These are phyloP conservation scores for Camponotus pennsylvanicus DNA, from an alignment of 1,140 invertebrate species.

Conservation along the genomic window DNA sequence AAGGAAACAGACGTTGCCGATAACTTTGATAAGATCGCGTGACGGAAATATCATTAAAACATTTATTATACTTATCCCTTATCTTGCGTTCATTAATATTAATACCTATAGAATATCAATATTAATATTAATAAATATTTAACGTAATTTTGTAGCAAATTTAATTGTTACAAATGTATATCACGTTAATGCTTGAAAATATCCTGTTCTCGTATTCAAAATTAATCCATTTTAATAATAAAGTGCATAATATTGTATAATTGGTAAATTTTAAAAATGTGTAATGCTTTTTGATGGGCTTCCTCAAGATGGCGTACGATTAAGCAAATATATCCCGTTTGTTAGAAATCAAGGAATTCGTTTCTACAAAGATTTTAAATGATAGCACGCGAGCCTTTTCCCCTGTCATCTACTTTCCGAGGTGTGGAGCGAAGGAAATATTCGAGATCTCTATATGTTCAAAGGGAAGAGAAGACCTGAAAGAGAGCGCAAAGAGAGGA, in stretches of 20 bases:
- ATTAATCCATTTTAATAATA: constrained; percentile 14
- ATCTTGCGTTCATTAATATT: background rate
- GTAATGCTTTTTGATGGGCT: background rate
- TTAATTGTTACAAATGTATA: background rate
- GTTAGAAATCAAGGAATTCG: constrained; percentile 42
- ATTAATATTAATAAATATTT: background rate
- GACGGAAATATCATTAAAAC: constrained; percentile 25
- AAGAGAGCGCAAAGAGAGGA: constrained; percentile 31
- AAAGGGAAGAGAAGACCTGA: constrained; percentile 5
- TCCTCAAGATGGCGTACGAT: constrained; percentile 26
- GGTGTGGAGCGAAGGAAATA: background rate
- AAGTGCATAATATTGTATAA: background rate
- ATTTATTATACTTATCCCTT: background rate
- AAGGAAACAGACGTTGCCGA: constrained; percentile 50
- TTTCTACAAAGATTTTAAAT: constrained; percentile 68
- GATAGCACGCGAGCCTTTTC: constrained; percentile 68
- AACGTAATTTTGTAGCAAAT: background rate
- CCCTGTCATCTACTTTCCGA: constrained; percentile 72
- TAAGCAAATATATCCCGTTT: constrained; percentile 38
- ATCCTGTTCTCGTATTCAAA: too few relatives aligned
- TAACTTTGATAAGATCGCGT: background rate
- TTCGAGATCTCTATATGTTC: constrained; percentile 54
- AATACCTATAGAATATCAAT: background rate
- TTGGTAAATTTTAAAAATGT: constrained; percentile 31
- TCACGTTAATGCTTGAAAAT: background rate